phyloP scores from a whole-genome alignment of 1,140 invertebrate genomes.

The Heliconius melpomene region DNA sequence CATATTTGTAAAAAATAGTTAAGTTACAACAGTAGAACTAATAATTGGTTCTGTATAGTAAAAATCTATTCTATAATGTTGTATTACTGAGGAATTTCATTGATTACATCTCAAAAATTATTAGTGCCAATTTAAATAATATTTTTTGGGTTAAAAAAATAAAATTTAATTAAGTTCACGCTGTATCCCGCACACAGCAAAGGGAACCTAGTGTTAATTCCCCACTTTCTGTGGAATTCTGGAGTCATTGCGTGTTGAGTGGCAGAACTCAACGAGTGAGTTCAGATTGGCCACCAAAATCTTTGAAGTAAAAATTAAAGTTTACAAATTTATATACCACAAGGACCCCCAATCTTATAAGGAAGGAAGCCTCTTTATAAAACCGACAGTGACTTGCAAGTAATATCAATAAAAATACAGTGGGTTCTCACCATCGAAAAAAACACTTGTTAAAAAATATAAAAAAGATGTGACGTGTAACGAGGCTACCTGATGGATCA shows the following conservation, averaged over 20 bases:
- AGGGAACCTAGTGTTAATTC: too few relatives aligned
- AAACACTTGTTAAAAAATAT: conserved; percentile 47
- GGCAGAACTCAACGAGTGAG: too few relatives aligned
- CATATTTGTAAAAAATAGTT: conserved; percentile 41
- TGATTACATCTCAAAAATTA: too few relatives aligned
- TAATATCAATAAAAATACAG: conserved; percentile 51
- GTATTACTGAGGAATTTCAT: too few relatives aligned
- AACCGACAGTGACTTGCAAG: conserved; percentile 67
- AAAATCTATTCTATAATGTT: too few relatives aligned
- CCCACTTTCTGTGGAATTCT: too few relatives aligned
- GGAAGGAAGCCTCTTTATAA: conserved; percentile 61
- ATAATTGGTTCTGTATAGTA: conserved; percentile 25
- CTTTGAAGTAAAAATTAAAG: background rate
- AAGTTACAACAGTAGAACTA: conserved; percentile 1
- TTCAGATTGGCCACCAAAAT: background rate
- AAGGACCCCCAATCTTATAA: conserved; percentile 41
- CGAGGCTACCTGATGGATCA: conserved; percentile 64
- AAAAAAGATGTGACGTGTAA: conserved; percentile 55
- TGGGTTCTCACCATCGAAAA: conserved; percentile 48
- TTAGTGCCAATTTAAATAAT: too few relatives aligned
- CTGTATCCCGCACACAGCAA: too few relatives aligned
- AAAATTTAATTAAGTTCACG: too few relatives aligned
- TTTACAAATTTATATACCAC: background rate
- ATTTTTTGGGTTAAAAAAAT: too few relatives aligned
- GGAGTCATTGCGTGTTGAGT: too few relatives aligned